These are phyloP conservation scores for Amazona guildingii DNA, from an alignment of 2,113 vertebrate genomes.

Conservation along the genomic window DNA sequence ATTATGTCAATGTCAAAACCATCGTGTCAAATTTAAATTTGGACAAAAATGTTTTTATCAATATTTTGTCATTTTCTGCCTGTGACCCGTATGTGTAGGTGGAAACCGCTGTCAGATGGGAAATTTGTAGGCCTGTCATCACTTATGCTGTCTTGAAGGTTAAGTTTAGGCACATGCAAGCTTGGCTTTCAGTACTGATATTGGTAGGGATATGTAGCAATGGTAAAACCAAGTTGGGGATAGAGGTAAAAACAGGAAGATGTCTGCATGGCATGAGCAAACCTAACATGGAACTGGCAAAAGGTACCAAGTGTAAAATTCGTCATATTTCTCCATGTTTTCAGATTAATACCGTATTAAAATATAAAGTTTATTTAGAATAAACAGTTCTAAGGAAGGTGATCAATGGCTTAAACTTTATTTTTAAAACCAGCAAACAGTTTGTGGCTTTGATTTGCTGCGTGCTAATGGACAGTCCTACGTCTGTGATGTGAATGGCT, in stretches of 20 bases:
- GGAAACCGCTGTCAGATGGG: not conserved
- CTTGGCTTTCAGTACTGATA: not conserved
- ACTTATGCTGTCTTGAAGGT: not conserved
- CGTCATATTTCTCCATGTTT: not conserved
- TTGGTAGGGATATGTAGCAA: not conserved
- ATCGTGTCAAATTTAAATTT: not conserved
- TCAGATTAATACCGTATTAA: not conserved
- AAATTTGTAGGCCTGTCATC: not conserved
- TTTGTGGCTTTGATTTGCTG: conserved; percentile 90
- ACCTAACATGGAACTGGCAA: not conserved
- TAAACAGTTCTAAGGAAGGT: not conserved
- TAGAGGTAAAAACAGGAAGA: not conserved
- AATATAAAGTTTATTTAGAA: not conserved
- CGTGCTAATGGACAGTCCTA: conserved; percentile 92
- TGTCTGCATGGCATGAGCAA: not conserved
- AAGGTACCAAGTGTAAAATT: not conserved
- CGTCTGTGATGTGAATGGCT: conserved; percentile 91
- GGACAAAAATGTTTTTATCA: not conserved
- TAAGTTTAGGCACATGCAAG: not conserved
- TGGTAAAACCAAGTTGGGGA: not conserved
- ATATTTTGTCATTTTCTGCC: not conserved
- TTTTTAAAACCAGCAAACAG: conserved; percentile 85
- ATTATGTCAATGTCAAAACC: not conserved
- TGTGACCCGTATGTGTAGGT: not conserved
- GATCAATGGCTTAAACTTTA: not conserved